phyloP scores from a whole-genome alignment of 2,797 vertebrate genomes.

The Mico argentatus region DNA sequence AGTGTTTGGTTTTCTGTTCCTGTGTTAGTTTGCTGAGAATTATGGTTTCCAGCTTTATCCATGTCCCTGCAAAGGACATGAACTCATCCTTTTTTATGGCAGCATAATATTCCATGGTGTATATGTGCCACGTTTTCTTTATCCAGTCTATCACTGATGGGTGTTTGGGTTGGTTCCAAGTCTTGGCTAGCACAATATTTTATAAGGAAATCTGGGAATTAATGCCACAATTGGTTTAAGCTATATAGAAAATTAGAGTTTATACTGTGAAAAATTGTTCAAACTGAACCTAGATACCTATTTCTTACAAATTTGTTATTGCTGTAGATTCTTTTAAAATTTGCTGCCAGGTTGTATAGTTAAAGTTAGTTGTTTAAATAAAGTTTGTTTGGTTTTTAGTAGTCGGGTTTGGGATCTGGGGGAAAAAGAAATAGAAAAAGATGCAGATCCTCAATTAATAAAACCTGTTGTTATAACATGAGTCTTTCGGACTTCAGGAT shows the following conservation, averaged over 20 bases:
- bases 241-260: background rate
- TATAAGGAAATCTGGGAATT: background rate
- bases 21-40: too few relatives aligned
- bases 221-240: background rate
- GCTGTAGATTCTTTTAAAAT: background rate
- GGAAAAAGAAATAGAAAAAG: background rate
- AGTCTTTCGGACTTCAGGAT: background rate
- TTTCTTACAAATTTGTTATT: background rate
- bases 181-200: background rate
- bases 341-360: background rate
- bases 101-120: too few relatives aligned
- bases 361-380: constrained; percentile 2
- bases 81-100: too few relatives aligned
- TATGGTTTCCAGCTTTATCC: too few relatives aligned
- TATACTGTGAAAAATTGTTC: background rate
- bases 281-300: background rate
- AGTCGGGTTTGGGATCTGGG: background rate
- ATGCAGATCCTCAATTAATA: background rate
- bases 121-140: too few relatives aligned
- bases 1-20: too few relatives aligned
- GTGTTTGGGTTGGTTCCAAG: too few relatives aligned
- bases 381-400: background rate
- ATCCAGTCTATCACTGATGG: too few relatives aligned
- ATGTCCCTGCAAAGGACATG: too few relatives aligned
- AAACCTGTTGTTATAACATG: background rate